Conservation (phyloP, 2,888 invertebrate genomes). For the Coremacera marginata region DNA sequence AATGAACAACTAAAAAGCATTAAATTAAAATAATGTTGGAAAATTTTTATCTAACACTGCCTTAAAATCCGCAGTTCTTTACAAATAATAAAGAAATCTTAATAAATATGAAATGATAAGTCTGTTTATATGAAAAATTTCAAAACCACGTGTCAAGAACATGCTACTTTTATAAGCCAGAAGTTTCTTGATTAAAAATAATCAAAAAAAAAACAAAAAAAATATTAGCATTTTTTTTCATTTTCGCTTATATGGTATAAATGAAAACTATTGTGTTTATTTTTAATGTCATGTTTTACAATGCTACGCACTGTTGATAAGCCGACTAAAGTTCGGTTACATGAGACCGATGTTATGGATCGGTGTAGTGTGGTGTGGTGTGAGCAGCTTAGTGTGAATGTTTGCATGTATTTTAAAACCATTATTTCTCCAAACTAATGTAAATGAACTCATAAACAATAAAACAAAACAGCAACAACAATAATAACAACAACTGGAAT, state of each 20-base stretch:
- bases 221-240: conserved; percentile 4
- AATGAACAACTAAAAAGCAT: too few relatives aligned
- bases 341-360: conserved; percentile 14
- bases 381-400: too few relatives aligned
- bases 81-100: too few relatives aligned
- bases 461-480: conserved; percentile 14
- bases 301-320: conserved; percentile 15
- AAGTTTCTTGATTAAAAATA: background rate
- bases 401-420: background rate
- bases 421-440: background rate
- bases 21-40: too few relatives aligned
- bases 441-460: conserved; percentile 18
- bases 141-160: too few relatives aligned
- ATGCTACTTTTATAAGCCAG: too few relatives aligned
- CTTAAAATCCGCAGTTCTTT: too few relatives aligned
- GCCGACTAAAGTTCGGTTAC: background rate
- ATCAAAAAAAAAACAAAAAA: background rate
- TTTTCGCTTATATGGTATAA: background rate
- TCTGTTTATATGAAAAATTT: too few relatives aligned
- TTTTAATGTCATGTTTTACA: conserved; percentile 15
- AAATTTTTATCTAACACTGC: too few relatives aligned
- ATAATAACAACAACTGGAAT: background rate
- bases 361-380: too few relatives aligned
- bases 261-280: background rate
- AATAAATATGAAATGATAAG: too few relatives aligned